A percentile compares a stretch with the other conserved stretches of the same genome.
Conservation (phyloP, 2,797 vertebrate genomes). For the Spinus pinus region DNA sequence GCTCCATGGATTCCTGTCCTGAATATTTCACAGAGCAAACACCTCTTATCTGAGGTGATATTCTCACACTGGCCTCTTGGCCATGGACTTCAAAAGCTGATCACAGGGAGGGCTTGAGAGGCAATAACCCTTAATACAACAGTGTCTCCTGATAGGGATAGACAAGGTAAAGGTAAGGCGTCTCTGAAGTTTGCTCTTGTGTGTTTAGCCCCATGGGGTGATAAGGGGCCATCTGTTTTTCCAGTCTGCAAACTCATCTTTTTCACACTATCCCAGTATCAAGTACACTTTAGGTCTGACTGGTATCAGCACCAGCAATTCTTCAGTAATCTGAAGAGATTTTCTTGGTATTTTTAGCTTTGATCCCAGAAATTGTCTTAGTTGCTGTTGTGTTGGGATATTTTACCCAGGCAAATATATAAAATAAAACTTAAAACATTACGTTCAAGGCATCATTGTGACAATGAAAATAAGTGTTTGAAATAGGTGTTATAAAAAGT, state of each 20-base stretch:
- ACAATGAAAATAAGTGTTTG: background rate
- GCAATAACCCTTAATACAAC: slow-evolving; percentile 76
- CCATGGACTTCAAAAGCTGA: slow-evolving; percentile 80
- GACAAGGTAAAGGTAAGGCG: slow-evolving; percentile 73
- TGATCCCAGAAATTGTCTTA: slow-evolving; percentile 18
- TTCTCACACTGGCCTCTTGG: slow-evolving; percentile 74
- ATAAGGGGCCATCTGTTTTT: slow-evolving; percentile 81
- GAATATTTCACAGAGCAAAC: slow-evolving; percentile 73
- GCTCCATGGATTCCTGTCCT: slow-evolving; percentile 52
- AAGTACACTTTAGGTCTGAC: slow-evolving; percentile 56
- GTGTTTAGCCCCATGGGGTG: slow-evolving; percentile 78
- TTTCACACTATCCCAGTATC: slow-evolving; percentile 67
- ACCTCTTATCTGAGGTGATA: slow-evolving; percentile 72
- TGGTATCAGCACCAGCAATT: slow-evolving; percentile 22
- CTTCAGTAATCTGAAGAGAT: slow-evolving; percentile 31
- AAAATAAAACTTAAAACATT: background rate
- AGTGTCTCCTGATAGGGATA: slow-evolving; percentile 56
- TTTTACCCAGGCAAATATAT: background rate
- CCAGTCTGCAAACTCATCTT: slow-evolving; percentile 62
- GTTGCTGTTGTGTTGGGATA: background rate
- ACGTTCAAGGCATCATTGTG: background rate
- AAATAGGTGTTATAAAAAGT: background rate
- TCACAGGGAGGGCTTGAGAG: slow-evolving; percentile 67
- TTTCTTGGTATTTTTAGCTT: slow-evolving; percentile 50
- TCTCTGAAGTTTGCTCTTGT: slow-evolving; percentile 76